A percentile compares a stretch with the other conserved stretches of the same genome.
Conservation (phyloP, 2,888 invertebrate genomes). For the Drosophila tripunctata region DNA sequence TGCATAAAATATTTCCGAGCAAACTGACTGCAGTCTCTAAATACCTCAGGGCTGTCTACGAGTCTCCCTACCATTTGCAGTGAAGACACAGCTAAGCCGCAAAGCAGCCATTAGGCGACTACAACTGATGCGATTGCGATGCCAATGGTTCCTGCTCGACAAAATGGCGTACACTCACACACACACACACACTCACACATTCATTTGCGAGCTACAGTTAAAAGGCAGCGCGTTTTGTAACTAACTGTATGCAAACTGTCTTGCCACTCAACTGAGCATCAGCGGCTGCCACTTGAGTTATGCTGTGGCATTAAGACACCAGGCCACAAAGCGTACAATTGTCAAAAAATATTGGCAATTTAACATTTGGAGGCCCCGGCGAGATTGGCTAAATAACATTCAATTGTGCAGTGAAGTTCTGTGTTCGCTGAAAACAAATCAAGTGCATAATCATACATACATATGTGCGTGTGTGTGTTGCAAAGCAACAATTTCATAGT, state of each 20-base stretch:
- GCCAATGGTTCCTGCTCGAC: constrained; percentile 62
- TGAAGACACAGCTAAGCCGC: constrained; percentile 64
- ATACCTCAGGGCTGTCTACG: constrained; percentile 49
- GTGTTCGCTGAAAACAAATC: too few relatives aligned
- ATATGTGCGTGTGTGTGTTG: too few relatives aligned
- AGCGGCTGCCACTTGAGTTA: constrained; percentile 64
- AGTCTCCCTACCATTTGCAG: background rate
- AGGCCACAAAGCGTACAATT: background rate
- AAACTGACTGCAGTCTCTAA: constrained; percentile 41
- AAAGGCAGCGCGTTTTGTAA: constrained; percentile 64
- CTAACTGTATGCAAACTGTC: constrained; percentile 72
- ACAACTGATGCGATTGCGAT: constrained; percentile 63
- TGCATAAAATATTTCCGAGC: constrained; percentile 49
- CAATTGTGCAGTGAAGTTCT: too few relatives aligned
- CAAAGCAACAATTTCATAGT: too few relatives aligned
- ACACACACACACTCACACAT: constrained; percentile 15
- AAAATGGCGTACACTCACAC: constrained; percentile 50
- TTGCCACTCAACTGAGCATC: too few relatives aligned
- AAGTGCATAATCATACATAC: too few relatives aligned
- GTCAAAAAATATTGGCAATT: too few relatives aligned
- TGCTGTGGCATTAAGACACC: constrained; percentile 32
- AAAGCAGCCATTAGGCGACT: constrained; percentile 75
- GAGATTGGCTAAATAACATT: too few relatives aligned
- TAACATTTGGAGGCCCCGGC: too few relatives aligned
- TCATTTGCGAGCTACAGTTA: constrained; percentile 50